Base-by-base conservation (phyloP, 2,797 vertebrate species). In the Scomberomorus guttatus region DNA sequence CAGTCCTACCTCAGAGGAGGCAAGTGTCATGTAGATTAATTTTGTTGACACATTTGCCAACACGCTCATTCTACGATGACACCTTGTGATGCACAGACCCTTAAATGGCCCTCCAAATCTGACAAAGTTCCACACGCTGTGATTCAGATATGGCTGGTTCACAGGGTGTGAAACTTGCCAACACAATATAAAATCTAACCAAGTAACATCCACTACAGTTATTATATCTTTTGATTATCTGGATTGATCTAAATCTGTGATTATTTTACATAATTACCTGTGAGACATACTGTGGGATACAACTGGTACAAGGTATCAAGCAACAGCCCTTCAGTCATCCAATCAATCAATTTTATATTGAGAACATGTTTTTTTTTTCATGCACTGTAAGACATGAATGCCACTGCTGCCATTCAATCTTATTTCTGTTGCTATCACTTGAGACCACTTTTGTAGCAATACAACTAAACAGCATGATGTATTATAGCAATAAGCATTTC, bases 401-500 rank as follows among this genome's bases (percentile, higher is more conserved):
- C 55, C 55, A 8, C 60, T 29, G 56, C 72, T 52, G 73, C 78
- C 51, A 29, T 64, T 81, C 65, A 63, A 37, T 58, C 32, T 58
- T 4, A 50, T 56, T 57, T 57, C 46, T 65, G 34, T 66, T 46
- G 29, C 27, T 54, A 77, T 81, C 74, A 58, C 56, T 39, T 20
- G 32, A 73, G 80, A 68, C 62, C 13, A 63, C 68, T 75, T 62
- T 56, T 39, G 3, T 32, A 80, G 83, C 72, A 85, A 76, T 44
- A 72, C 4, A 51, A 81, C 77, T 57, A 73, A 83, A 82, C 69
- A 67, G 71, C 57, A 58, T 79, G 80, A 86, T 73, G 78, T 68
- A 89, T 84, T 75, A 77, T 8, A 60, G 80, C 80, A 87, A 80
- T 71, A 83, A 83, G 64, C 69, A 79, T 87, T 88, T 87, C 52